Evolutionary conservation across 2,888 invertebrate genomes (phyloP).

Genomic region (Caenorhabditis sp.): DNA sequence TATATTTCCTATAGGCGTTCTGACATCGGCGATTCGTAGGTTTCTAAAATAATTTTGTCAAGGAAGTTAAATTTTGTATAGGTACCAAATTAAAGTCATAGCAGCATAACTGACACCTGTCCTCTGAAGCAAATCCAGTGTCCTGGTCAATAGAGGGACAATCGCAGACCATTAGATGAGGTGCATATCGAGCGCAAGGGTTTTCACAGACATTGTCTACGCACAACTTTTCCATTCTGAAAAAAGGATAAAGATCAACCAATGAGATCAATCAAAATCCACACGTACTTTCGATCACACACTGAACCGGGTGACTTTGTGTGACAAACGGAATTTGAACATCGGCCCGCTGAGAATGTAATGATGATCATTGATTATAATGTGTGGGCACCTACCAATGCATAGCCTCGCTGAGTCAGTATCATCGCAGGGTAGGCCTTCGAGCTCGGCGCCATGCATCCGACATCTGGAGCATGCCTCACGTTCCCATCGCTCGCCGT

Average conservation of each 20-base stretch:
- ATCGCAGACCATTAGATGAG: constrained; percentile 83
- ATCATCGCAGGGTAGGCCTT: constrained; percentile 83
- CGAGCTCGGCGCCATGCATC: constrained; percentile 79
- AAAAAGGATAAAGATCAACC: constrained; percentile 25
- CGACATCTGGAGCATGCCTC: constrained; percentile 82
- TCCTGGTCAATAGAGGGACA: constrained; percentile 82
- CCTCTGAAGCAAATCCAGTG: constrained; percentile 82
- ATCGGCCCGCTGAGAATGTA: constrained; percentile 74
- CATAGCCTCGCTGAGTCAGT: constrained; percentile 81
- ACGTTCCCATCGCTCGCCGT: constrained; percentile 83
- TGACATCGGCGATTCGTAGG: constrained; percentile 81
- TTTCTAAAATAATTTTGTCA: constrained; percentile 71
- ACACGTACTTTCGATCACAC: constrained; percentile 82
- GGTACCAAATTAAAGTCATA: constrained; percentile 81
- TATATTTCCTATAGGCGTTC: constrained; percentile 81
- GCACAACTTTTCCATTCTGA: constrained; percentile 82
- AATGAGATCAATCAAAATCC: neutral
- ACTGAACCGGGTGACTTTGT: constrained; percentile 80
- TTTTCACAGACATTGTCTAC: constrained; percentile 83
- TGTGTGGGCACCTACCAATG: constrained; percentile 57
- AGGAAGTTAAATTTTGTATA: neutral
- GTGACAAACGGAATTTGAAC: constrained; percentile 82
- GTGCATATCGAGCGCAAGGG: constrained; percentile 80
- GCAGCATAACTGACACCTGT: constrained; percentile 83
- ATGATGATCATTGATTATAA: constrained; percentile 1